These are phyloP conservation scores for Plagiodera versicolora DNA, from an alignment of 2,888 invertebrate species.

Conservation along the genomic window DNA sequence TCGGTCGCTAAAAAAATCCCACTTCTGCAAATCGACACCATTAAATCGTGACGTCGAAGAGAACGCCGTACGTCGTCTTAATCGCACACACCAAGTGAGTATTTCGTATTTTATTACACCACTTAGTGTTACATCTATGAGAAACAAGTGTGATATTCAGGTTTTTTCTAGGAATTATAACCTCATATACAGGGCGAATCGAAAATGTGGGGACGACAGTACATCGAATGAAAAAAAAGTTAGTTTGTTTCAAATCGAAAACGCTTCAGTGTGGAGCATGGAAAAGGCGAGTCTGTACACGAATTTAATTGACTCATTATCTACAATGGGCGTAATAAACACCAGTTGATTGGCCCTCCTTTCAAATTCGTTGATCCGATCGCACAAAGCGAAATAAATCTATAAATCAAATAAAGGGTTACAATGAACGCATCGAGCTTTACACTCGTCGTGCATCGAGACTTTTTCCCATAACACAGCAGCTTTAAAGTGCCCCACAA, in stretches of 20 bases:
- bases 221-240: too few species aligned
- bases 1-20: background rate
- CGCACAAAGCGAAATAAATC: background rate
- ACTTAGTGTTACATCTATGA: constrained; percentile 10
- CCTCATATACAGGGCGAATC: too few species aligned
- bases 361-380: background rate
- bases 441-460: background rate
- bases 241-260: too few species aligned
- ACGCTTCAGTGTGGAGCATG: too few species aligned
- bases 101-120: constrained; percentile 12
- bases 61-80: constrained; percentile 6
- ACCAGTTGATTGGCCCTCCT: background rate
- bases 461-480: constrained; percentile 31
- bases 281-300: background rate
- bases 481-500: constrained; percentile 42
- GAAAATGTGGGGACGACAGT: too few species aligned
- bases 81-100: constrained; percentile 9
- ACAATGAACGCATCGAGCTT: background rate
- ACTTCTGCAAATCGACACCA: constrained; percentile 9
- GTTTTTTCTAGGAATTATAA: too few species aligned
- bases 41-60: constrained; percentile 3
- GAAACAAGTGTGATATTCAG: constrained; percentile 9
- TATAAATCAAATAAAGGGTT: constrained; percentile 26
- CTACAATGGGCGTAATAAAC: background rate
- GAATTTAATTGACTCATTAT: background rate